These are phyloP conservation scores for Aplochiton taeniatus DNA, from an alignment of 2,797 vertebrate species.

Conservation along the genomic window DNA sequence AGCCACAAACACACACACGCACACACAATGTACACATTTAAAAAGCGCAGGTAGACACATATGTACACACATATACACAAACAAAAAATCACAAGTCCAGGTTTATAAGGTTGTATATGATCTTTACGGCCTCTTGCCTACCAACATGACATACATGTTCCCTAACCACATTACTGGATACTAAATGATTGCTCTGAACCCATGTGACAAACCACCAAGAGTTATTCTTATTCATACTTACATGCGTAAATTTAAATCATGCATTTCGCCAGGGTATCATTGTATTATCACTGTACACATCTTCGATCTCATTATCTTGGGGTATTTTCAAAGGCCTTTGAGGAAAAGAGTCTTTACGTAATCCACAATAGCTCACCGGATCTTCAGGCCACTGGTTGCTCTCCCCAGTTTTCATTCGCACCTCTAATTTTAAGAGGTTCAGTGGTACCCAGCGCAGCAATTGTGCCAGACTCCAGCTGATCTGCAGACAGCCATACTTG, in stretches of 20 bases:
- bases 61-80: background rate
- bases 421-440: constrained; percentile 62
- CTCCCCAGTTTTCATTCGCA: constrained; percentile 64
- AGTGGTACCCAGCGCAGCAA: constrained; percentile 57
- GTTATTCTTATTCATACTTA: too few species aligned
- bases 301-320: background rate
- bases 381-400: constrained; percentile 62
- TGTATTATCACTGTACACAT: background rate
- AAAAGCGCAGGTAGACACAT: constrained; percentile 1
- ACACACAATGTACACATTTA: background rate
- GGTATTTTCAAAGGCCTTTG: background rate
- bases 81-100: background rate
- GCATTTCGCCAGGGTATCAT: too few species aligned
- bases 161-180: too few species aligned
- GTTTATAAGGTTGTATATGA: background rate
- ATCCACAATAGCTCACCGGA: constrained; percentile 40
- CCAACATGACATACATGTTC: too few species aligned
- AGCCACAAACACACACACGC: background rate
- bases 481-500: constrained; percentile 69
- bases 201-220: too few species aligned
- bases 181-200: too few species aligned
- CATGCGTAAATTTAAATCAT: too few species aligned
- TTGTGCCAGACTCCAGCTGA: constrained; percentile 68
- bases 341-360: background rate
- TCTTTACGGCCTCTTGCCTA: too few species aligned